Evolutionary conservation across 2,797 vertebrate genomes (phyloP).

Genomic region (Pseudotriccus pelzelni): DNA sequence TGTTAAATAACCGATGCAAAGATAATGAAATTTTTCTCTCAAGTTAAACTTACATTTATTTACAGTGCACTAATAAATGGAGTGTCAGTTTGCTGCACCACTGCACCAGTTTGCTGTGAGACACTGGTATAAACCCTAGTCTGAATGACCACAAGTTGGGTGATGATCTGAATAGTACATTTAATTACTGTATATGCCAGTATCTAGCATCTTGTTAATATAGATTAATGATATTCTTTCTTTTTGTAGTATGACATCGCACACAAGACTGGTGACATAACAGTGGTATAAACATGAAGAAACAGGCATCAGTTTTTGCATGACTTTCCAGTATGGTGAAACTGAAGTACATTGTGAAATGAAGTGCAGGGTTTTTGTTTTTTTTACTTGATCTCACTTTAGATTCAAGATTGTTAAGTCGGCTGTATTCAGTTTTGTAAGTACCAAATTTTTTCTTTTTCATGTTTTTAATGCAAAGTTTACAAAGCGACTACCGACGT

Average conservation of each 20-base stretch:
- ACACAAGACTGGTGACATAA: slow-evolving; percentile 76
- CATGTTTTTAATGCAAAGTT: slow-evolving; percentile 53
- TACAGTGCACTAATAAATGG: neutral
- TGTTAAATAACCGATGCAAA: neutral
- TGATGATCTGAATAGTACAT: neutral
- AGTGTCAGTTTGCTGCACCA: neutral
- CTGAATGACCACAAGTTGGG: neutral
- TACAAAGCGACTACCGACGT: slow-evolving; percentile 47
- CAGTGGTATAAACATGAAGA: slow-evolving; percentile 77
- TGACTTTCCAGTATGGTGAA: slow-evolving; percentile 70
- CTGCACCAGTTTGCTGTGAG: neutral
- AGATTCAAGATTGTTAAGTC: slow-evolving; percentile 64
- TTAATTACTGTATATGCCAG: neutral
- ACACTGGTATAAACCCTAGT: neutral
- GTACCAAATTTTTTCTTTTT: slow-evolving; percentile 68
- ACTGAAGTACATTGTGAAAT: slow-evolving; percentile 59
- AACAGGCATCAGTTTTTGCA: slow-evolving; percentile 53
- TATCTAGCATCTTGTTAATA: neutral
- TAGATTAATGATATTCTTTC: slow-evolving; percentile 66
- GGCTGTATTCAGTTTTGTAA: slow-evolving; percentile 64
- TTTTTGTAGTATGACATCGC: slow-evolving; percentile 73
- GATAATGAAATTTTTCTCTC: neutral
- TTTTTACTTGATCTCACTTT: slow-evolving; percentile 39
- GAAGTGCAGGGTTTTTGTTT: slow-evolving; percentile 41
- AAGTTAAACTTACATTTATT: neutral